Evolutionary conservation across 2,888 invertebrate species (phyloP), one percentile per base, ranked within the genome.

Genomic region (Aphidius colemani): DNA sequence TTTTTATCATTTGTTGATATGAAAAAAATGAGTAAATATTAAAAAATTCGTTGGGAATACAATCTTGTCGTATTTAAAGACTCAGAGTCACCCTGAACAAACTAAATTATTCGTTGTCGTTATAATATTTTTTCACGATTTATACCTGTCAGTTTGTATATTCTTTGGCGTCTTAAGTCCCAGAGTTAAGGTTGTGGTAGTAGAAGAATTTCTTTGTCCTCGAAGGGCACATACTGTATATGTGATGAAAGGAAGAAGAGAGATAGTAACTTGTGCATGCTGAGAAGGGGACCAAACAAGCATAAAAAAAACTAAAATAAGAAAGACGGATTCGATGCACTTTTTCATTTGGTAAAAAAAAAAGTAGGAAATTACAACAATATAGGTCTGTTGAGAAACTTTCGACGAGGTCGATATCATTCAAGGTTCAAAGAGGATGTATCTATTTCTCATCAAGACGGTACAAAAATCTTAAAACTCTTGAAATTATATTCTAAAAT

Each of bases 151-250:
- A 57, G 45, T 46, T 46, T 57, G 44, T 57, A 39, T 46, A 30
- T 30, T 41, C 40, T 53, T 41, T 57, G 7, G 57, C 46, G 30
- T 30, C 30, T 8, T 44, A 30, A 46, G 45, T 45, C 44, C 18
- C 30, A 5, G 18, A 7, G 43, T 11, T 45, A 46, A 57, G 11
- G 46, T 45, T 57, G 59, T 65, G 71, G 67, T 71, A 70, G 63
- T 67, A 69, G 67, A 74, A 73, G 78, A 78, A 78, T 78, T 79
- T 76, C 78, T 79, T 79, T 79, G 79, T 79, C 76, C 77, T 72
- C 70, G 68, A 67, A 69, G 66, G 58, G 51, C 53, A 63, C 49
- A 43, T 18, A 48, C 13, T 59, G 55, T 48, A 45, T 11, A 53
- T 60, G 60, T 50, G 59, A 63, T 46, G 55, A 67, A 61, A 61